phyloP scores from a whole-genome alignment of 1,140 invertebrate genomes.

The Hycleus cichorii region DNA sequence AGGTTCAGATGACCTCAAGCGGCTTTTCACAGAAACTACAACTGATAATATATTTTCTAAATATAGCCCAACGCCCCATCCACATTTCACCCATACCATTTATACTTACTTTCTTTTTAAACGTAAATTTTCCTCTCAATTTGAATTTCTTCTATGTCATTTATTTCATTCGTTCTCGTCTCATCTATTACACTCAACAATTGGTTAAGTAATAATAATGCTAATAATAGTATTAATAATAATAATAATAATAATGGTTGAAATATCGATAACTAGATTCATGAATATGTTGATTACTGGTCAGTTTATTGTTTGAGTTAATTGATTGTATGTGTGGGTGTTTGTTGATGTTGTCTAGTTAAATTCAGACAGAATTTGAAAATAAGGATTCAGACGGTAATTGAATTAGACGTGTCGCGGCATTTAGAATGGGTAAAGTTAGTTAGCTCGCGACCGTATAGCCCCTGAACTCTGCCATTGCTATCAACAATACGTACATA shows the following conservation, averaged over 20 bases:
- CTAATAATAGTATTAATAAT: not conserved
- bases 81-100: too few relatives aligned
- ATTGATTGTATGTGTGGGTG: constrained; percentile 3
- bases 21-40: too few relatives aligned
- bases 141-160: too few relatives aligned
- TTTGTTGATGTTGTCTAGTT: not conserved
- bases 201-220: too few relatives aligned
- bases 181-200: too few relatives aligned
- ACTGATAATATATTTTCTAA: too few relatives aligned
- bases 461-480: constrained; percentile 10
- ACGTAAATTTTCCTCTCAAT: too few relatives aligned
- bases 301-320: constrained; percentile 9
- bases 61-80: too few relatives aligned
- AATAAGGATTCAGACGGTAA: constrained; percentile 1
- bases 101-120: too few relatives aligned
- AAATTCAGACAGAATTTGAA: not conserved
- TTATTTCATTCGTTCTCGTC: too few relatives aligned
- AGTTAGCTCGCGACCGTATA: constrained; percentile 4
- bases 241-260: not conserved
- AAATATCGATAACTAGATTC: constrained; percentile 6
- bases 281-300: constrained; percentile 12
- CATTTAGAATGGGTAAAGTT: not conserved
- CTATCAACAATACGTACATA: constrained; percentile 12
- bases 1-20: not conserved
- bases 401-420: constrained; percentile 10